Evolutionary conservation across 2,888 invertebrate genomes (phyloP).

Genomic region (Ptychoptera albimana): DNA sequence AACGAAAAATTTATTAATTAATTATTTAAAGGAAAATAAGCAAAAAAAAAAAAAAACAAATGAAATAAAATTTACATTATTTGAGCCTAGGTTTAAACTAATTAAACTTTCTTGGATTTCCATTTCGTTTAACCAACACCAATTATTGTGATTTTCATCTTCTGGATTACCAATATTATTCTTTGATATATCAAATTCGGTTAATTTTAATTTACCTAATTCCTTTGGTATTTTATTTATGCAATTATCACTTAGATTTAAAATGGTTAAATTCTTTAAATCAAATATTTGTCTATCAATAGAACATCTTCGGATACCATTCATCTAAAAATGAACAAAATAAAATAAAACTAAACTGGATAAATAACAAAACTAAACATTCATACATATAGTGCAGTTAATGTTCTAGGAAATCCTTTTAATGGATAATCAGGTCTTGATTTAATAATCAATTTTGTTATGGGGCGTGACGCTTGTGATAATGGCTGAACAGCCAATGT

Average conservation of each 20-base stretch:
- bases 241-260: constrained; percentile 56
- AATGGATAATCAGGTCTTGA: constrained; percentile 51
- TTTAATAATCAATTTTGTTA: constrained; percentile 40
- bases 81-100: constrained; percentile 47
- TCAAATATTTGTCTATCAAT: constrained; percentile 54
- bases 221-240: constrained; percentile 53
- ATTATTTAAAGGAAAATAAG: too few species aligned
- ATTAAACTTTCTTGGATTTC: constrained; percentile 36
- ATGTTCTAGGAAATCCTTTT: constrained; percentile 53
- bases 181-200: constrained; percentile 43
- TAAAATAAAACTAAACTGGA: too few species aligned
- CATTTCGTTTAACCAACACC: constrained; percentile 47
- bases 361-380: too few species aligned
- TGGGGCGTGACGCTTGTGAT: constrained; percentile 30
- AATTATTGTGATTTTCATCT: constrained; percentile 29
- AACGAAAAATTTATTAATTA: constrained; percentile 4
- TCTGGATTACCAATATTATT: constrained; percentile 44
- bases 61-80: constrained; percentile 28
- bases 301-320: constrained; percentile 42
- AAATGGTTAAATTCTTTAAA: constrained; percentile 42
- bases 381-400: constrained; percentile 37
- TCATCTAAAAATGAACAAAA: constrained; percentile 24
- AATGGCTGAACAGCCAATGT: constrained; percentile 31
- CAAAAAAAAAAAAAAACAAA: too few species aligned
- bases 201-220: constrained; percentile 45